phyloP scores from a whole-genome alignment of 2,888 invertebrate genomes.

The Tridacna gigas region DNA sequence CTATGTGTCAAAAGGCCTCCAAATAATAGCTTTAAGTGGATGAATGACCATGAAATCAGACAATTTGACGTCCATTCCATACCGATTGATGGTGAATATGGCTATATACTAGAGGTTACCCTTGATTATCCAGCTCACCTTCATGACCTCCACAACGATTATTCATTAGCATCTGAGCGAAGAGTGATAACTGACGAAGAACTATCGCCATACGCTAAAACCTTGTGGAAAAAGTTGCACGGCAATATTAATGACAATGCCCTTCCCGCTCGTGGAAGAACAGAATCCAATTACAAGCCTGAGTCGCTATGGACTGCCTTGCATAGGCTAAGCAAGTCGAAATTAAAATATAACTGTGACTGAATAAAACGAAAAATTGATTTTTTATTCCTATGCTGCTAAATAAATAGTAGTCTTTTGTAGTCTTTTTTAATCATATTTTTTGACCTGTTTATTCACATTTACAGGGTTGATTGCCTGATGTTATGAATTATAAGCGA shows the following conservation, averaged over 20 bases:
- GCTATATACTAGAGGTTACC: constrained; percentile 24
- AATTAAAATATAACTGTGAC: no score
- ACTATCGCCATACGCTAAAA: constrained; percentile 18
- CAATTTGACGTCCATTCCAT: constrained; percentile 7
- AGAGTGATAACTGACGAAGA: neutral
- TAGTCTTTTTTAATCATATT: no score
- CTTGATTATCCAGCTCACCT: constrained; percentile 19
- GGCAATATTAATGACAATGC: neutral
- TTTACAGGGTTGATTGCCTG: no score
- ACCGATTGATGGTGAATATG: constrained; percentile 2
- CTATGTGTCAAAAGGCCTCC: constrained; percentile 75
- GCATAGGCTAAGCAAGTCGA: no score
- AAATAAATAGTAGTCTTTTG: no score
- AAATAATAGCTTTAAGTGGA: constrained; percentile 62
- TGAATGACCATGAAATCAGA: constrained; percentile 8
- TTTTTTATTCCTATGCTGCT: no score
- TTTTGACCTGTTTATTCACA: no score
- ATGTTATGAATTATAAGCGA: no score
- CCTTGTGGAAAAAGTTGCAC: constrained; percentile 24
- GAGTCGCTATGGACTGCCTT: no score
- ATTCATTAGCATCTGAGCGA: constrained; percentile 17
- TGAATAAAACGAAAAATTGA: no score
- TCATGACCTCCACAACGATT: constrained; percentile 21
- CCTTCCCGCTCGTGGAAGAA: neutral
- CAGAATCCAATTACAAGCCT: no score